A percentile compares a stretch with the other conserved stretches of the same genome.
phyloP scores from a whole-genome alignment of 2,888 invertebrate species.

The Kryphioiulus occultus region DNA sequence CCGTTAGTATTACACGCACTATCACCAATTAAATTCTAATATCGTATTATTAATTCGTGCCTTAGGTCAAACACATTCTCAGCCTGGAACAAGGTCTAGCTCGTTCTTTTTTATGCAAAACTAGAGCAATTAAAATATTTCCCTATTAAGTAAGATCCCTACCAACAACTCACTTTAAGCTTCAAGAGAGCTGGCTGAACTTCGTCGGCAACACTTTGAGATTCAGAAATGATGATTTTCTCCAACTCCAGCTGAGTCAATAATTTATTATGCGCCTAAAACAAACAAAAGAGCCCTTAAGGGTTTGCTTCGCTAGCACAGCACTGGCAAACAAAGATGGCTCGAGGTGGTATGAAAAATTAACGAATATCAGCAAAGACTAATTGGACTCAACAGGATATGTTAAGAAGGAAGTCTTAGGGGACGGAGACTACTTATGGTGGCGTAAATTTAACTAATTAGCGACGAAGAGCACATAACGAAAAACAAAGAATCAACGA shows the following conservation, averaged over 20 bases:
- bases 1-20: not conserved
- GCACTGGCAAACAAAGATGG: not conserved
- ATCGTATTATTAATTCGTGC: not conserved
- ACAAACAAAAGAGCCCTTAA: not conserved
- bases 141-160: not conserved
- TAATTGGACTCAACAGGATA: constrained; percentile 11
- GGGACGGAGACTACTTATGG: not conserved
- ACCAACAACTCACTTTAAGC: constrained; percentile 52
- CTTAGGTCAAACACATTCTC: not conserved
- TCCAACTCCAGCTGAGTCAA: constrained; percentile 84
- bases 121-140: not conserved
- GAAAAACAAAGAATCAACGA: not conserved
- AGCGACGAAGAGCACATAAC: not conserved
- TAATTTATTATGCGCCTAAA: constrained; percentile 83
- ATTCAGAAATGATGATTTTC: constrained; percentile 79
- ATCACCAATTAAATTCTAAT: not conserved
- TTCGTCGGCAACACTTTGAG: constrained; percentile 91
- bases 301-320: not conserved
- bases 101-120: not conserved
- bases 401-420: not conserved
- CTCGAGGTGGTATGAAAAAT: not conserved
- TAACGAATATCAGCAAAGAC: not conserved
- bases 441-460: not conserved
- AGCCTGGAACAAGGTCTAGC: not conserved
- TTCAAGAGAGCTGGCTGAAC: constrained; percentile 51